Base-by-base conservation (phyloP, 2,113 vertebrate species). In the Callopanchax toddi region DNA sequence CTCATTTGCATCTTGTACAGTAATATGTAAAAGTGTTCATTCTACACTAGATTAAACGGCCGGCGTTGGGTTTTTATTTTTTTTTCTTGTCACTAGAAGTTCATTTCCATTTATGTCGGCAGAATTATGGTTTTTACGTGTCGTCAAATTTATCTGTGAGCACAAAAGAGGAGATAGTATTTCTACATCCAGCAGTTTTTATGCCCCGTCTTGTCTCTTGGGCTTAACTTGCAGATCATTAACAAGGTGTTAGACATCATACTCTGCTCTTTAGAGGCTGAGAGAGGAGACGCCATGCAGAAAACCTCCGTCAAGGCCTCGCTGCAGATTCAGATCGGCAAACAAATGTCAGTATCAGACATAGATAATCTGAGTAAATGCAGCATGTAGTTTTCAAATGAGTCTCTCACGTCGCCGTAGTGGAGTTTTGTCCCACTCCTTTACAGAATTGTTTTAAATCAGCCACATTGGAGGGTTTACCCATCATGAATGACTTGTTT, bases 1-100 rank as follows among this genome's bases (percentile, higher is more conserved):
- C 84, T 90, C 65, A 91, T 91, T 89, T 91, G 82, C 87, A 91
- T 87, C 78, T 75, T 76, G 68, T 86, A 78, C 82, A 87, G 82
- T 81, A 81, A 83, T 86, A 82, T 86, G 79, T 78, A 78, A 83
- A 86, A 89, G 82, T 82, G 79, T 87, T 88, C 78, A 55, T 74
- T 81, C 81, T 67, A 71, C 77, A 79, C 84, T 56, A 73, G 86
- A 87, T 86, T 81, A 84, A 87, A 86, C 82, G 65, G 78, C 80
- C 74, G n/a, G 48, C 79, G 72, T 78, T 70, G 76, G 76, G 73
- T 82, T 82, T 83, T 74, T 58, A 78, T 75, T 82, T 82, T 83
- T 74, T 58, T 37, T 34, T 9, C 18, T 52, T 52, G 32, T 67
- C 32, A 39, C 67, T 71, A 44, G 58, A 63, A 78, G 70, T 66